phyloP scores from a whole-genome alignment of 2,888 invertebrate genomes.

The Hedychridium roseum region DNA sequence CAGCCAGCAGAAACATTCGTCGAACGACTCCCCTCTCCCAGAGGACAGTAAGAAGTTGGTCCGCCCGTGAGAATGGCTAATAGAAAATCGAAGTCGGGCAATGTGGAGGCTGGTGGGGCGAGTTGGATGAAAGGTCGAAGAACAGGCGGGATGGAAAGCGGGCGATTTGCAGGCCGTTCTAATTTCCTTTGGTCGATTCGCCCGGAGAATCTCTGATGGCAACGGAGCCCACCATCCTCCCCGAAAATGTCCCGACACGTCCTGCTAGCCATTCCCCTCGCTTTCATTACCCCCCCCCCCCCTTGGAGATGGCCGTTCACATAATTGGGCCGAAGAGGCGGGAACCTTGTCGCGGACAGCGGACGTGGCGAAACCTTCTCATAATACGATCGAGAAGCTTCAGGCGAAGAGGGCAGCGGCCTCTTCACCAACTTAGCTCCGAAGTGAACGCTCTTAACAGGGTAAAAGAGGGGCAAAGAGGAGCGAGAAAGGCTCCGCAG shows the following conservation, averaged over 20 bases:
- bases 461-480: too few relatives aligned
- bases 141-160: too few relatives aligned
- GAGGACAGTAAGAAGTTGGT: too few relatives aligned
- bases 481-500: too few relatives aligned
- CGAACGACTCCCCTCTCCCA: too few relatives aligned
- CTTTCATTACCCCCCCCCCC: constrained; percentile 3
- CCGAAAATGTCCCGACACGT: constrained; percentile 12
- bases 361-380: not conserved
- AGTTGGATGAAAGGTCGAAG: too few relatives aligned
- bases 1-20: constrained; percentile 14
- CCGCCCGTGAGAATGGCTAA: too few relatives aligned
- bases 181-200: too few relatives aligned
- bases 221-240: constrained; percentile 15
- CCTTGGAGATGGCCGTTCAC: constrained; percentile 5
- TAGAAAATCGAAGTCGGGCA: too few relatives aligned
- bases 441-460: not conserved
- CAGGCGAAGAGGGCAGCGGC: not conserved
- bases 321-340: not conserved
- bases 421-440: constrained; percentile 1
- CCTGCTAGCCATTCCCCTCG: constrained; percentile 6
- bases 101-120: too few relatives aligned
- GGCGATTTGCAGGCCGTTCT: too few relatives aligned
- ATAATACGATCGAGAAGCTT: not conserved
- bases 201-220: constrained; percentile 11
- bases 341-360: not conserved